Conservation (phyloP, 2,797 vertebrate species). For the Nothura maculosa region DNA sequence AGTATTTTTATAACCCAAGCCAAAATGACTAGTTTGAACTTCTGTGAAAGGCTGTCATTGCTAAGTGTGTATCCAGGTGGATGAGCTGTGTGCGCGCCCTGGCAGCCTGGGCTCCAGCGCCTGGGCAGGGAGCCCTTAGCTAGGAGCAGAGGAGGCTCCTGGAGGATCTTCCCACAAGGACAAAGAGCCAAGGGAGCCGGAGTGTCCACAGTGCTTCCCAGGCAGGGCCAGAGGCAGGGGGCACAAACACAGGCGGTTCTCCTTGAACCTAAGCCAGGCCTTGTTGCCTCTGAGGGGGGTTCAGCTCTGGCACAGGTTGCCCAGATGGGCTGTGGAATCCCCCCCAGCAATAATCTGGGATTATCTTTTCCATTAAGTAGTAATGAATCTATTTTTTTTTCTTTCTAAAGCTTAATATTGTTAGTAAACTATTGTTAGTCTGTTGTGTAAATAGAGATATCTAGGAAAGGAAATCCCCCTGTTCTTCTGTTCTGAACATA, state of each 20-base stretch:
- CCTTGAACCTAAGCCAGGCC: background rate
- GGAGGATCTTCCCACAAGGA: background rate
- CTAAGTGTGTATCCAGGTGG: background rate
- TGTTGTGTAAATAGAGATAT: background rate
- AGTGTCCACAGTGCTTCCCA: background rate
- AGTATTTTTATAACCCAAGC: background rate
- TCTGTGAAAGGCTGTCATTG: background rate
- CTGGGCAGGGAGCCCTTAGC: too few species aligned
- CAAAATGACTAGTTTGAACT: background rate
- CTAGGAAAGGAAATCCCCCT: background rate
- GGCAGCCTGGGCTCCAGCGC: too few species aligned
- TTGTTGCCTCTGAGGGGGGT: background rate
- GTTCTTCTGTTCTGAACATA: background rate
- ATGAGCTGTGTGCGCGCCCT: too few species aligned
- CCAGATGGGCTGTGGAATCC: background rate
- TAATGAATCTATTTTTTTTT: background rate
- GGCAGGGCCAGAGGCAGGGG: background rate
- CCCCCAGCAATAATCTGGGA: background rate
- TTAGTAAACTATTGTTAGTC: background rate
- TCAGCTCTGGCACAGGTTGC: background rate
- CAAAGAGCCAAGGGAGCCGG: background rate
- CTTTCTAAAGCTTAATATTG: background rate
- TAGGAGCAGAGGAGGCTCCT: background rate
- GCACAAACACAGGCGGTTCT: too few species aligned
- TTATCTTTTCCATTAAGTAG: slow-evolving; percentile 41